Conservation (phyloP, 2,888 invertebrate species). For the Drosophila paracracens region DNA sequence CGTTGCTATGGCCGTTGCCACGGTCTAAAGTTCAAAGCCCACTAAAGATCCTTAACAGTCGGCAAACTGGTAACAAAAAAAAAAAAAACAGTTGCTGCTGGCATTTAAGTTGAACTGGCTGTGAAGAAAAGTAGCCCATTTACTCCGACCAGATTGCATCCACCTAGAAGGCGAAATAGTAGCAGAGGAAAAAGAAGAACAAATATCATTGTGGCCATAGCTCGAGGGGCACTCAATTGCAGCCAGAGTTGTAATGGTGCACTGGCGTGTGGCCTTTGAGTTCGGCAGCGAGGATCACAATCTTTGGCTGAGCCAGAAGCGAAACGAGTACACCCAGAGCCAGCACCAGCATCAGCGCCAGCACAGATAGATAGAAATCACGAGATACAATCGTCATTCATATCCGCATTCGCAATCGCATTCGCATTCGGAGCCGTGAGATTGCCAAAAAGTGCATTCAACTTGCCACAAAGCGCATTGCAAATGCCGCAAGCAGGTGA, state of each 20-base stretch:
- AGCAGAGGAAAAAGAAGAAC: neutral
- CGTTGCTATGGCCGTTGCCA: constrained; percentile 7
- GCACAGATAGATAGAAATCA: constrained; percentile 9
- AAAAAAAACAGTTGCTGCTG: neutral
- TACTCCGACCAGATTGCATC: neutral
- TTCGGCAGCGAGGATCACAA: constrained; percentile 58
- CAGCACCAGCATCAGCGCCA: constrained; percentile 51
- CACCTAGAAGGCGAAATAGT: neutral
- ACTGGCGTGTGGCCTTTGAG: constrained; percentile 45
- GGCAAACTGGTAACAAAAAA: constrained; percentile 18
- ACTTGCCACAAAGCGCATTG: constrained; percentile 50
- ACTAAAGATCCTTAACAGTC: constrained; percentile 36
- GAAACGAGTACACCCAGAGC: constrained; percentile 70
- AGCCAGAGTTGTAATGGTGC: constrained; percentile 61
- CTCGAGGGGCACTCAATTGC: constrained; percentile 8
- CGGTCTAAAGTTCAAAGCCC: constrained; percentile 40
- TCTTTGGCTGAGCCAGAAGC: constrained; percentile 51
- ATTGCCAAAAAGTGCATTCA: constrained; percentile 61
- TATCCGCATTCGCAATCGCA: constrained; percentile 6
- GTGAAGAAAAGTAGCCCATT: constrained; percentile 18
- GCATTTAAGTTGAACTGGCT: constrained; percentile 23
- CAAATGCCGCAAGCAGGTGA: constrained; percentile 8
- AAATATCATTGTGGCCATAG: constrained; percentile 4
- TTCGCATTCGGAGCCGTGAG: constrained; percentile 1
- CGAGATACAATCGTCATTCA: constrained; percentile 4